Conservation (phyloP, 1,140 invertebrate genomes). For the Bombyx mori region ASM3026992v2 NC_085116.1:10474501-10475000, state of each 20-base stretch:
- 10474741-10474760: constrained; percentile 79
- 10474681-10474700: too few relatives aligned
- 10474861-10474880: constrained; percentile 87
- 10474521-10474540: too few relatives aligned
- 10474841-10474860: constrained; percentile 92
- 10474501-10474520: too few relatives aligned
- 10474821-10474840: constrained; percentile 82
- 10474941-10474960: constrained; percentile 81
- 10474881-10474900: constrained; percentile 85
- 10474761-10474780: constrained; percentile 77
- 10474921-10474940: constrained; percentile 79
- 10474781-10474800: constrained; percentile 77
- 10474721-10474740: constrained; percentile 70
- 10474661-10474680: too few relatives aligned
- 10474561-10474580: too few relatives aligned
- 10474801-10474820: constrained; percentile 77
- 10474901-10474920: constrained; percentile 90
- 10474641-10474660: too few relatives aligned
- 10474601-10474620: too few relatives aligned
- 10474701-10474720: constrained; percentile 1
- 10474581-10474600: too few relatives aligned
- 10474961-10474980: constrained; percentile 83
- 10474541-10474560: too few relatives aligned
- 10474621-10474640: too few relatives aligned
- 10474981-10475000: constrained; percentile 86